Evolutionary conservation across 2,797 vertebrate species (phyloP).

Genomic region (Artibeus jamaicensis): DNA sequence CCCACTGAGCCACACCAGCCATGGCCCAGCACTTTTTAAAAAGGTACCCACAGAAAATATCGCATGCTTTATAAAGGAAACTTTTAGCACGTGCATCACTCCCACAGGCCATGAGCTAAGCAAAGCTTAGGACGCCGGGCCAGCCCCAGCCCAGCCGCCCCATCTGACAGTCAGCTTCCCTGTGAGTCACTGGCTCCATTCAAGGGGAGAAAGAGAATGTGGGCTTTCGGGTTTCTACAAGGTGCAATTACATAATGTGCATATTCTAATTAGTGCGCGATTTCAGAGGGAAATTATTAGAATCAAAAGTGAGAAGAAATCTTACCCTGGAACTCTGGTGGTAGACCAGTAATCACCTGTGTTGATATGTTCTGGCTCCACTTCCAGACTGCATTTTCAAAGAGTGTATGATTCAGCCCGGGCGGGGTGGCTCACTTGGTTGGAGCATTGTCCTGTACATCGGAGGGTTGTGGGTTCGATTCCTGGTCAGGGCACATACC

Average conservation of each 20-base stretch:
- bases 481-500: no score
- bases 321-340: background rate
- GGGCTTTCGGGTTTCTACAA: background rate
- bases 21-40: background rate
- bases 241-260: background rate
- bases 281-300: slow-evolving; percentile 18
- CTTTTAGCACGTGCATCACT: background rate
- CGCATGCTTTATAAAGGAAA: background rate
- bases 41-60: slow-evolving; percentile 13
- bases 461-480: background rate
- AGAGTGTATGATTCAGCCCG: background rate
- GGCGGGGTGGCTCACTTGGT: background rate
- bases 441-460: background rate
- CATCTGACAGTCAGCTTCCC: background rate
- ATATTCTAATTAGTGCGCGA: background rate
- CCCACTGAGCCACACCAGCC: no score
- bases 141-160: background rate
- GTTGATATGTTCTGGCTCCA: background rate
- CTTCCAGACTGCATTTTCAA: background rate
- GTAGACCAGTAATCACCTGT: background rate
- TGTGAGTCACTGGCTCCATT: background rate
- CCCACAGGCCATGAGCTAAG: background rate
- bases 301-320: background rate
- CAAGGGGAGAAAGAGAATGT: background rate
- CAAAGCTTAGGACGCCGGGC: background rate